These are phyloP conservation scores for Notolepis coatsorum DNA, from an alignment of 2,797 vertebrate genomes.

Conservation along the genomic window DNA sequence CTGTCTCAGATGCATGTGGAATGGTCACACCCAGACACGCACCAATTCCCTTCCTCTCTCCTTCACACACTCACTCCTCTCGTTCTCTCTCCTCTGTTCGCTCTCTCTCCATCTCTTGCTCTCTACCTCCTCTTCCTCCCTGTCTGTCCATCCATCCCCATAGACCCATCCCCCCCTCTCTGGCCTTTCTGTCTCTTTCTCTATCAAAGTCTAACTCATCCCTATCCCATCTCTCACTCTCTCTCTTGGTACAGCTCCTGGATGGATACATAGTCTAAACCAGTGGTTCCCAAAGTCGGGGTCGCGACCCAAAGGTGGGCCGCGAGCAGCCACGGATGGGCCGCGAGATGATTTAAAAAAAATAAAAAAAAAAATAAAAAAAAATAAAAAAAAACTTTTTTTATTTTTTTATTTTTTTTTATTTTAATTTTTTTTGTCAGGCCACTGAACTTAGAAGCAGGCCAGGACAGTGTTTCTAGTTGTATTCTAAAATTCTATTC, in stretches of 20 bases:
- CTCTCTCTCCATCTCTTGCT: slow-evolving; percentile 32
- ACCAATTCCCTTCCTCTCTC: slow-evolving; percentile 16
- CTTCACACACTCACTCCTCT: background rate
- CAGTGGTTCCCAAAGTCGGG: no score
- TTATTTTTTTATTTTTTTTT: no score
- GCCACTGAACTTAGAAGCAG: no score
- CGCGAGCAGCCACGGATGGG: no score
- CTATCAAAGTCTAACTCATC: background rate
- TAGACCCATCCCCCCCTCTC: slow-evolving; percentile 2
- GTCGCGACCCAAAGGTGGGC: no score
- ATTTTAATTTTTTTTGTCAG: no score
- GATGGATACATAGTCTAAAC: background rate
- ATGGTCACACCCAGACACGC: slow-evolving; percentile 29
- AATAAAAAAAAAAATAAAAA: no score
- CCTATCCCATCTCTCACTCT: background rate
- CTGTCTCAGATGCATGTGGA: no score
- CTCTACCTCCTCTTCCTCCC: slow-evolving; percentile 26
- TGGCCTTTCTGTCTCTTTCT: background rate
- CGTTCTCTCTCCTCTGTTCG: slow-evolving; percentile 23
- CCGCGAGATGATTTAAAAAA: no score
- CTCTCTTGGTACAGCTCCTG: background rate
- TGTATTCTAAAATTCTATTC: no score
- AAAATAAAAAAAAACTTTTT: no score
- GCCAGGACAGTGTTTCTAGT: no score
- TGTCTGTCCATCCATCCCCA: background rate